These are phyloP conservation scores for Neoaliturus tenellus DNA, from an alignment of 2,888 invertebrate species.

Conservation along the genomic window DNA sequence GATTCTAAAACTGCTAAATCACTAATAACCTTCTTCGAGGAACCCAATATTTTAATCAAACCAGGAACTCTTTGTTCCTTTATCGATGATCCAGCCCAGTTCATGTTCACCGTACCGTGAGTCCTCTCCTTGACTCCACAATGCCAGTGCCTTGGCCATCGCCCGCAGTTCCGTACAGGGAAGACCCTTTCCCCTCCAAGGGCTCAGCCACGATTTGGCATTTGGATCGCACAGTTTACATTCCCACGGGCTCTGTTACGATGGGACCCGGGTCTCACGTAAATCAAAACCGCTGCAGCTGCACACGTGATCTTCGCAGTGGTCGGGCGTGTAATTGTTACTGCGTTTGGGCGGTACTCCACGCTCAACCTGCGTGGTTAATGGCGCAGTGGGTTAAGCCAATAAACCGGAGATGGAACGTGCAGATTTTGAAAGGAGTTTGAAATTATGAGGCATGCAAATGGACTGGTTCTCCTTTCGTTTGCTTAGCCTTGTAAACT, in stretches of 20 bases:
- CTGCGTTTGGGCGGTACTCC: not conserved
- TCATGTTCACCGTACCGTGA: too few relatives aligned
- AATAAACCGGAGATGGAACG: too few relatives aligned
- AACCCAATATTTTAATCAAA: too few relatives aligned
- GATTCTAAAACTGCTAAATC: too few relatives aligned
- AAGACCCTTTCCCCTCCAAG: not conserved
- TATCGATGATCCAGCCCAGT: too few relatives aligned
- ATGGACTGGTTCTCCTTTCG: too few relatives aligned
- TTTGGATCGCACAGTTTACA: not conserved
- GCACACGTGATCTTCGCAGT: not conserved
- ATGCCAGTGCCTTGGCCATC: not conserved
- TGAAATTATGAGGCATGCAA: too few relatives aligned
- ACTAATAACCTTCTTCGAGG: too few relatives aligned
- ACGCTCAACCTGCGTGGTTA: not conserved
- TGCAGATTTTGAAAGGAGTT: too few relatives aligned
- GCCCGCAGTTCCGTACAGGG: not conserved
- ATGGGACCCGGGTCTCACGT: not conserved
- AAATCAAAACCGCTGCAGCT: not conserved
- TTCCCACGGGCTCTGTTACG: not conserved
- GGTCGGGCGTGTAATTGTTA: not conserved
- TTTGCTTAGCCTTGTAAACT: too few relatives aligned
- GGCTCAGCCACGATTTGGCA: conserved; percentile 13
- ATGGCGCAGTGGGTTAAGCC: not conserved
- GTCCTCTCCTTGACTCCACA: conserved; percentile 2
- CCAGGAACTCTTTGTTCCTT: too few relatives aligned